Evolutionary conservation across 2,888 invertebrate genomes (phyloP), one percentile per base, ranked within the genome.

Genomic region (Lacanobia oleracea): DNA sequence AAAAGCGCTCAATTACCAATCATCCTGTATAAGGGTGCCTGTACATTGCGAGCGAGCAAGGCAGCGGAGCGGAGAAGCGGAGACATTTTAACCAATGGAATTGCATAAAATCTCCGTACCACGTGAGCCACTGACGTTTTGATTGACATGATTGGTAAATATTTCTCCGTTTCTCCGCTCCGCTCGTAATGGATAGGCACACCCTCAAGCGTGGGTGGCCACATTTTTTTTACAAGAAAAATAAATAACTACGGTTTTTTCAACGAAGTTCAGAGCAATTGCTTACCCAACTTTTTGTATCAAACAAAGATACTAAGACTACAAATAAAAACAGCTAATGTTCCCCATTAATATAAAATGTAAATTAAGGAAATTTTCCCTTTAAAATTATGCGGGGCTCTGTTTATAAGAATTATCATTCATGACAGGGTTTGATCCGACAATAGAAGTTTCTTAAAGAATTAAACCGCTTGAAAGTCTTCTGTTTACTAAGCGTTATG

Each of bases 401-500:
- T 62, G 71, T 82, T 67, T 72, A 77, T 74, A 70, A 66, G 65
- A 72, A 82, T 85, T 75, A 83, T 82, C 79, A 85, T 75, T 83
- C 83, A 85, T 79, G 72, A 67, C 78, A 62, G 75, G 64, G 48
- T 79, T 76, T 84, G 70, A 82, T 83, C 75, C 80, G 75, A 83
- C 85, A 88, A 84, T 86, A 83, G 81, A 89, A 87, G 80, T 87
- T 85, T 79, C 77, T 77, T 81, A 79, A 87, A 86, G 87, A 91
- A 90, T 89, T 85, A 88, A 88, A 90, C 83, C 82, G 86, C 78
- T 86, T 84, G 76, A 81, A 84, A 87, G 85, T 85, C 84, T 77
- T 81, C 84, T 91, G 88, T 91, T 91, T 91, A 89, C 87, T 72
- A 72, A 85, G 82, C 82, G 84, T 88, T 88, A 90, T 88, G 86